These are phyloP conservation scores for Sphaerophoria taeniata DNA, from an alignment of 2,888 invertebrate genomes.

Conservation along the genomic window DNA sequence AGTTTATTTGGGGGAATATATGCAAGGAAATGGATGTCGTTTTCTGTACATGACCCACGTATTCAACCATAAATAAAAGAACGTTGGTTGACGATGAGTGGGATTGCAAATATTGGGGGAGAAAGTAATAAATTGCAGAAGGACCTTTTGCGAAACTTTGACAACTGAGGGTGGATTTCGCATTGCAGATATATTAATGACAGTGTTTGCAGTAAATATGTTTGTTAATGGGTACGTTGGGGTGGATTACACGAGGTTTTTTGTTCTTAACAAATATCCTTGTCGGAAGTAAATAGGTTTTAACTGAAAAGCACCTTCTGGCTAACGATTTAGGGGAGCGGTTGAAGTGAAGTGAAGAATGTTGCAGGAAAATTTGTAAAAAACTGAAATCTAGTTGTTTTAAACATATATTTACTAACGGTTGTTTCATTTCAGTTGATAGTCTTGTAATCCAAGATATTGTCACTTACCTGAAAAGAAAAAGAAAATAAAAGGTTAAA, in stretches of 20 bases:
- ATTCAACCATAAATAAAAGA: neutral
- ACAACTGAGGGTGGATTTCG: slow-evolving; percentile 34
- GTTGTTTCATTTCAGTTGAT: too few relatives aligned
- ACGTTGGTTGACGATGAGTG: slow-evolving; percentile 28
- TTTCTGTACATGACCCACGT: slow-evolving; percentile 1
- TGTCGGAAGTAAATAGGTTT: neutral
- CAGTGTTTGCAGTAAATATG: slow-evolving; percentile 8
- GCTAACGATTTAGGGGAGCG: too few relatives aligned
- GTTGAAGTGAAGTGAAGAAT: too few relatives aligned
- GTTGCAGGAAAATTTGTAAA: too few relatives aligned
- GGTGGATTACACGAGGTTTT: slow-evolving; percentile 8
- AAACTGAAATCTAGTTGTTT: too few relatives aligned
- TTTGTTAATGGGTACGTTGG: slow-evolving; percentile 43
- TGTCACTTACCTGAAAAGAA: slow-evolving; percentile 5
- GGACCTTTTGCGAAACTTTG: neutral
- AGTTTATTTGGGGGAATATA: slow-evolving; percentile 13
- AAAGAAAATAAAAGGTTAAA: neutral
- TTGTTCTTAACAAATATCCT: slow-evolving; percentile 37
- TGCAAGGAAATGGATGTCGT: slow-evolving; percentile 20
- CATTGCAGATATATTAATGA: slow-evolving; percentile 50
- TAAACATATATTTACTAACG: too few relatives aligned
- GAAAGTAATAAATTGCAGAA: slow-evolving; percentile 23
- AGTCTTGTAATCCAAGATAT: neutral
- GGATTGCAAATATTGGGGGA: neutral
- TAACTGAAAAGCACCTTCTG: too few relatives aligned